Conservation (phyloP, 2,113 vertebrate genomes). For the Callithrix jacchus region DNA sequence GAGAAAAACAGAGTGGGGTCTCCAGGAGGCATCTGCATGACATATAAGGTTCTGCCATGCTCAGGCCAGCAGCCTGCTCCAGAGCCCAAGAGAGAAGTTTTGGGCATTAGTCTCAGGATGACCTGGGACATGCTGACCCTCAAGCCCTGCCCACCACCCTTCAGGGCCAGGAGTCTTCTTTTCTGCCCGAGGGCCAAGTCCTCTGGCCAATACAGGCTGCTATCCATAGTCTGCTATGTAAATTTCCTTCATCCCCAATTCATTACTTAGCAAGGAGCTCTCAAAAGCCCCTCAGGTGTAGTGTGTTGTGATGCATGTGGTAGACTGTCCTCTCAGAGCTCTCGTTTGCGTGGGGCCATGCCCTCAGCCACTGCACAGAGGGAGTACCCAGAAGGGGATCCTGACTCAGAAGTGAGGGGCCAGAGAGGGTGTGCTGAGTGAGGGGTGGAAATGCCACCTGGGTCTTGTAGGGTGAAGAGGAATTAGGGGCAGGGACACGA, state of each 20-base stretch:
- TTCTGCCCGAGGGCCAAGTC: accelerated
- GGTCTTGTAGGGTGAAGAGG: background rate
- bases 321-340: too few species aligned
- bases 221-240: background rate
- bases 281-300: accelerated
- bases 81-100: background rate
- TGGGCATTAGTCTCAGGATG: background rate
- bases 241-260: accelerated
- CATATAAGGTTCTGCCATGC: accelerated
- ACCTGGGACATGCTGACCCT: background rate
- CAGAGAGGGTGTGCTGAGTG: accelerated
- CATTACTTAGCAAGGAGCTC: background rate
- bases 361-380: accelerated
- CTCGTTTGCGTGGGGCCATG: too few species aligned
- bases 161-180: background rate
- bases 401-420: background rate
- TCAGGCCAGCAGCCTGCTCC: background rate
- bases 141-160: accelerated
- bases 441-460: background rate
- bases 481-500: accelerated
- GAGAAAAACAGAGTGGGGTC: background rate
- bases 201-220: background rate
- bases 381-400: accelerated
- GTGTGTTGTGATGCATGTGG: background rate
- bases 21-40: accelerated